These are phyloP conservation scores for Gambusia affinis DNA, from an alignment of 2,113 vertebrate genomes.

Conservation along the genomic window DNA sequence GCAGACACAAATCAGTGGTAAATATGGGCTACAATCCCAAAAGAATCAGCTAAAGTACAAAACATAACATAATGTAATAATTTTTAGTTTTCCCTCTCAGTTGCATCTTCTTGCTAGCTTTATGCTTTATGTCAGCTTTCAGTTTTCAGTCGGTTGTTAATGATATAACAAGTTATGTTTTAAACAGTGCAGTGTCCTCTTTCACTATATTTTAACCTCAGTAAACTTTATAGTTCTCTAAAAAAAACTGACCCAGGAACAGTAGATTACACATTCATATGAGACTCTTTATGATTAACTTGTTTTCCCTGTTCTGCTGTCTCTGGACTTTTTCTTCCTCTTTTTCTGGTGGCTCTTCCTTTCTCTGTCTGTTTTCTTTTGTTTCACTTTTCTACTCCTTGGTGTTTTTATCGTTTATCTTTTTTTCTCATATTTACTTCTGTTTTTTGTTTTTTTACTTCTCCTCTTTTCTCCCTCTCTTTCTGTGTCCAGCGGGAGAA, in stretches of 20 bases:
- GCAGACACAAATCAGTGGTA: neutral
- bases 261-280: constrained; percentile 17
- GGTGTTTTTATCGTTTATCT: neutral
- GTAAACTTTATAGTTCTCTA: constrained; percentile 17
- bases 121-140: neutral
- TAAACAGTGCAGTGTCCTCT: constrained; percentile 51
- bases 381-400: neutral
- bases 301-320: constrained; percentile 2
- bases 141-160: constrained; percentile 26
- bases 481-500: constrained; percentile 87
- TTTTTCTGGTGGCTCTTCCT: constrained; percentile 29
- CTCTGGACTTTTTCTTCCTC: constrained; percentile 42
- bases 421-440: neutral
- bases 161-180: constrained; percentile 10
- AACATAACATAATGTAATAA: too few relatives aligned
- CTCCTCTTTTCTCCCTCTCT: neutral
- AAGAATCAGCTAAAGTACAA: neutral
- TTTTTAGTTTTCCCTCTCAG: too few relatives aligned
- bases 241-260: constrained; percentile 7
- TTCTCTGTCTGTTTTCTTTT: constrained; percentile 7
- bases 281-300: constrained; percentile 29
- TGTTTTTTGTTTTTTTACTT: neutral
- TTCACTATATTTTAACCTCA: constrained; percentile 13
- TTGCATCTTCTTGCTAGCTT: neutral
- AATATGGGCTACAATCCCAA: neutral